Evolutionary conservation across 2,888 invertebrate species (phyloP), one percentile per base, ranked within the genome.

Genomic region (Drosophila borborema): DNA sequence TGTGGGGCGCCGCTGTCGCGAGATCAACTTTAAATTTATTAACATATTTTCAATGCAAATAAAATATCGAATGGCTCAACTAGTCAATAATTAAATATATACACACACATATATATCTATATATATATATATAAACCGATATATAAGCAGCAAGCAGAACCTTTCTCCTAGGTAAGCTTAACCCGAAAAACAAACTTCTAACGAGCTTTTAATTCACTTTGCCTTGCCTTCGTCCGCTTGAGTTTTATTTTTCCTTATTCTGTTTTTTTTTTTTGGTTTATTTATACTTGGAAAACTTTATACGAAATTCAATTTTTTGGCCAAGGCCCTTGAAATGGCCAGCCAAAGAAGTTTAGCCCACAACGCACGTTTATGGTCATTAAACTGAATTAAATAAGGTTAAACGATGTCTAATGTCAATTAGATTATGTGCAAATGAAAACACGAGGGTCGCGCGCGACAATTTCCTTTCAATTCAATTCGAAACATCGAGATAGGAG

Each of bases 381-480:
- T 77, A 67, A 77, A 81, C 77, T 45, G 79, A 73, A 75, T 84
- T 78, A 81, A 77, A 86, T 82, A 82, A 81, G 16, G 86, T 85
- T 85, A 77, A 83, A 74, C 83, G 77, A 74, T 73, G 66, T 72
- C 81, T 75, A 79, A 87, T 88, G 86, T 82, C 89, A 81, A 87
- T 82, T 86, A 78, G 73, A 89, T 87, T 81, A 86, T 80, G 70
- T 72, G 79, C 82, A 77, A 78, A 81, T 75, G 65, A 70, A 73
- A 72, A 55, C 9, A 64, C 36, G 49, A 46, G 46, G 41, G 23
- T 43, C 10, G 38, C 20, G 12, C 45, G 40, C 56, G 43, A 36
- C 20, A 23, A 46, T 55, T 31, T 18, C 14, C 28, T 5, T 34
- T 34, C 31, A 43, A 56, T 56, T 56, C n/a, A 56, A 14, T 43